Percentiles rank a stretch among this genome's conserved stretches.
Conservation (phyloP, 2,113 vertebrate species). For the Lycaon pictus region DNA sequence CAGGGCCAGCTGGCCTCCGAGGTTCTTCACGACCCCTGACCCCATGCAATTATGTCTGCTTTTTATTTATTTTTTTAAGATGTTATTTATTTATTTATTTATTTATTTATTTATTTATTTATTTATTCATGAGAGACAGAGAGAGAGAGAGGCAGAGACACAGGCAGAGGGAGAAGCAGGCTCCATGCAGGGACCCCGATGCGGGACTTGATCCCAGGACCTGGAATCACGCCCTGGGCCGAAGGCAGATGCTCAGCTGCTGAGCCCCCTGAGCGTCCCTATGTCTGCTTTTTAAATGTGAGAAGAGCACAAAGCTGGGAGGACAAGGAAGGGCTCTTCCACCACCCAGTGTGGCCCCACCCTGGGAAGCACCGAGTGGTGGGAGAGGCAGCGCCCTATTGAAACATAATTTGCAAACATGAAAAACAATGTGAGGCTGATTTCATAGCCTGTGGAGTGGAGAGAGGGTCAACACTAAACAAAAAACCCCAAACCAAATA, state of each 20-base stretch:
- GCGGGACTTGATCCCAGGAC: no score
- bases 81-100: no score
- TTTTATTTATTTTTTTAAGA: no score
- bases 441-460: neutral
- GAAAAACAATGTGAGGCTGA: neutral
- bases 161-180: no score
- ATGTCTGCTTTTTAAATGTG: neutral
- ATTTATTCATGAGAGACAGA: no score
- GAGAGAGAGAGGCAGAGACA: no score
- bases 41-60: neutral
- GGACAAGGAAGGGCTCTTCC: neutral
- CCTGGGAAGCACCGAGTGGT: accelerated
- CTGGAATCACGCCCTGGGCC: no score
- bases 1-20: neutral
- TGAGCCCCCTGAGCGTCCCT: no score
- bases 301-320: no score
- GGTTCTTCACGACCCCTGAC: accelerated
- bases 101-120: no score
- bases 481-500: neutral
- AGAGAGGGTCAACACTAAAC: neutral
- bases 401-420: neutral
- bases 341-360: accelerated
- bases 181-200: no score
- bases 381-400: accelerated
- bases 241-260: no score